Base-by-base conservation (phyloP, 2,888 invertebrate genomes). In the Abrostola triplasia region DNA sequence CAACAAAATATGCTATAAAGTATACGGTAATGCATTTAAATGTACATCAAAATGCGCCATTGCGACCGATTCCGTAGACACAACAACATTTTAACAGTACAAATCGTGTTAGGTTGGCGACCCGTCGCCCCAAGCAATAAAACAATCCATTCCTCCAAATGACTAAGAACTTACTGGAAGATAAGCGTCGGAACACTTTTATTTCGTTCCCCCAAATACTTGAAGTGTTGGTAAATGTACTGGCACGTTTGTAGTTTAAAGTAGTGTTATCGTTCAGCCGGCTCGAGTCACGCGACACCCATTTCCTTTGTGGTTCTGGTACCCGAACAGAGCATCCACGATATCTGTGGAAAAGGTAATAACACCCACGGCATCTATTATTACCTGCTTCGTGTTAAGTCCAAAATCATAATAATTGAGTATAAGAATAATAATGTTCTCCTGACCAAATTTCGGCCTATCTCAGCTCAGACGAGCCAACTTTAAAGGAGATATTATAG, bases 141-240 rank as follows among this genome's bases (percentile, higher is more conserved):
- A 72, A 72, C 71, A 69, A 72, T 73, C 64, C 70, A 73, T 64
- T 72, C 54, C 70, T 72, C 71, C 70, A 65, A 72, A 72, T 72
- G 73, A 73, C 71, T 64, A 66, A 67, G 67, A 66, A 70, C 64
- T 73, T 59, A 47, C 24, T 55, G 47, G 37, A 67, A 72, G 75
- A 77, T 77, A 77, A 77, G 69, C 66, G 64, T 38, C 42, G 64
- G 66, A 71, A 66, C 72, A 63, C 58, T 77, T 77, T 77, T 72
- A 64, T 77, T 70, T 72, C 48, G 53, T 65, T 72, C 41, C 56
- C 65, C 67, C 67, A 75, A 77, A 74, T 72, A 77, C 64, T 72
- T 70, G 52, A 67, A 73, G 62, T 70, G 70, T 77, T 59, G 44
- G 64, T 75, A 72, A 77, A 72, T 75, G 64, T 70, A 70, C 67